Conservation (phyloP, 2,113 vertebrate genomes). For the Columbina picui region DNA sequence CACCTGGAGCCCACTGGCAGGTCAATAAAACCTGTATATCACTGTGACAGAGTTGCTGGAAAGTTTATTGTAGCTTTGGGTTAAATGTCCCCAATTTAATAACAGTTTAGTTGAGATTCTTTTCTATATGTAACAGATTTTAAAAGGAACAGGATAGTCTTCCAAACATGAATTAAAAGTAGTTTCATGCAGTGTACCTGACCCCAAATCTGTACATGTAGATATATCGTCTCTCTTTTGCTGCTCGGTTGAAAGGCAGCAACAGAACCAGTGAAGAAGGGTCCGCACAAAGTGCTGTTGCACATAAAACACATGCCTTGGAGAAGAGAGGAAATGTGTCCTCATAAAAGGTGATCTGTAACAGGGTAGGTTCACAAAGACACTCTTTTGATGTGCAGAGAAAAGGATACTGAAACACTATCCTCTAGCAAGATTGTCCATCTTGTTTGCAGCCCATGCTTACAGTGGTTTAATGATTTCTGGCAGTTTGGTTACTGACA, state of each 20-base stretch:
- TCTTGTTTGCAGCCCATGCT: background rate
- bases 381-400: background rate
- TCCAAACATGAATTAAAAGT: background rate
- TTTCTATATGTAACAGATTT: background rate
- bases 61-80: background rate
- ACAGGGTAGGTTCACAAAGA: background rate
- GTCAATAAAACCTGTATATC: background rate
- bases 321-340: background rate
- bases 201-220: background rate
- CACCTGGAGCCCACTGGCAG: background rate
- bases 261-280: background rate
- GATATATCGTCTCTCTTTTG: background rate
- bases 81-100: background rate
- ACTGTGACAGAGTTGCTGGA: background rate
- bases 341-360: background rate
- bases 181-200: background rate
- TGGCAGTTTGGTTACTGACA: background rate
- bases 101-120: background rate
- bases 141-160: background rate
- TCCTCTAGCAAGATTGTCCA: background rate
- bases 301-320: background rate
- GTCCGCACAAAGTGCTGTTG: background rate
- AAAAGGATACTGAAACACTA: background rate
- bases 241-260: background rate
- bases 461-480: background rate